Conservation (phyloP, 2,113 vertebrate genomes). For the Corythaeola cristata region DNA sequence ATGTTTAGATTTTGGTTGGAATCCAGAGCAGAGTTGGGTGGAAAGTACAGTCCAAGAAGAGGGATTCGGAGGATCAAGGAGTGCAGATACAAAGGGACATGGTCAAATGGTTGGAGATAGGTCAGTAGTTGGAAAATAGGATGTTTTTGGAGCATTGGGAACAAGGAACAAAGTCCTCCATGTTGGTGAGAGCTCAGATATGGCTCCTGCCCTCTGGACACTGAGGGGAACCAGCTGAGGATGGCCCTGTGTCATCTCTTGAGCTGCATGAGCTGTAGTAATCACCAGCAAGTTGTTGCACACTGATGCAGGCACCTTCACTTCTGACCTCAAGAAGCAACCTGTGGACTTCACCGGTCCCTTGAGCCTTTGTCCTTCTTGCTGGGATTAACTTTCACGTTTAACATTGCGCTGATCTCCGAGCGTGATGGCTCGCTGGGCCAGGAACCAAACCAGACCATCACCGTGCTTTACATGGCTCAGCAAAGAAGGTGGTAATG, state of each 20-base stretch:
- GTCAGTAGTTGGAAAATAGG: background rate
- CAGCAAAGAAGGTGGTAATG: background rate
- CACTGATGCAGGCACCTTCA: background rate
- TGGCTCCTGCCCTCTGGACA: background rate
- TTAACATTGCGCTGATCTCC: background rate
- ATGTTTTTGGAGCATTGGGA: background rate
- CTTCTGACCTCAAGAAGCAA: background rate
- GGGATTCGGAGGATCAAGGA: background rate
- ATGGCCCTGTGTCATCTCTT: background rate
- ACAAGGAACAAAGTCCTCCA: background rate
- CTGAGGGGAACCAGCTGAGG: background rate
- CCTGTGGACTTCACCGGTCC: background rate
- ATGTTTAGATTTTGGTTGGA: background rate
- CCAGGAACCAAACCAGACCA: background rate
- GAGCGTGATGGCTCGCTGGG: background rate
- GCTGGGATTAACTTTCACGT: background rate
- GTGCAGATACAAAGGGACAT: background rate
- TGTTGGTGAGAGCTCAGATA: background rate
- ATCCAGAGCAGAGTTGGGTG: background rate
- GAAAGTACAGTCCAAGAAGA: background rate
- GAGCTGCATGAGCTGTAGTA: background rate
- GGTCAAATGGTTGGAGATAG: background rate
- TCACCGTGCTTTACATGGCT: background rate
- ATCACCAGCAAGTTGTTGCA: background rate
- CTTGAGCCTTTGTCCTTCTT: background rate